phyloP scores from a whole-genome alignment of 2,888 invertebrate genomes.

The Exocentrus adspersus region DNA sequence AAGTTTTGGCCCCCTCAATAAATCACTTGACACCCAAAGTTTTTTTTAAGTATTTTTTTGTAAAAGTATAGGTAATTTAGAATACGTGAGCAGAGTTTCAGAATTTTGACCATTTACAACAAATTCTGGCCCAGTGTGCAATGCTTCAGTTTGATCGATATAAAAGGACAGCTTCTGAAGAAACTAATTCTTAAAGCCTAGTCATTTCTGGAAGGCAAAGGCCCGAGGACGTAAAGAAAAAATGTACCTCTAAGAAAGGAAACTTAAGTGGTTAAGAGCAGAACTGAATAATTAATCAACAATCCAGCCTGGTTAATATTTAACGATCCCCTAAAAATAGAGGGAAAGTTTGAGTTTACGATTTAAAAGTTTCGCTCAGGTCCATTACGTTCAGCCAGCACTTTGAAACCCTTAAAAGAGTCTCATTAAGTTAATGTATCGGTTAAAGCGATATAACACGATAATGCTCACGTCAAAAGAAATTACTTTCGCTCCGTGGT shows the following conservation, averaged over 20 bases:
- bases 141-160: too few relatives aligned
- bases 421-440: conserved; percentile 31
- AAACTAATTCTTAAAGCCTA: too few relatives aligned
- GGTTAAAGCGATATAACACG: conserved; percentile 27
- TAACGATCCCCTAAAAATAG: conserved; percentile 20
- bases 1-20: too few relatives aligned
- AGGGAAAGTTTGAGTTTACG: conserved; percentile 25
- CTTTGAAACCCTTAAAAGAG: conserved; percentile 26
- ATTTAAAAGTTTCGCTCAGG: conserved; percentile 26
- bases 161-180: too few relatives aligned
- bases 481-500: conserved; percentile 6
- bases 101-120: too few relatives aligned
- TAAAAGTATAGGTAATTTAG: too few relatives aligned
- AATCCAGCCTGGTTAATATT: conserved; percentile 19
- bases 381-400: conserved; percentile 27
- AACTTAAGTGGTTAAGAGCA: conserved; percentile 15
- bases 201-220: background rate
- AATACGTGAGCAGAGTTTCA: too few relatives aligned
- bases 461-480: conserved; percentile 13
- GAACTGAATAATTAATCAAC: conserved; percentile 27
- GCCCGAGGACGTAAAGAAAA: background rate
- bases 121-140: too few relatives aligned
- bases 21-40: too few relatives aligned
- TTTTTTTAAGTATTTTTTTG: too few relatives aligned
- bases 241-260: background rate